Evolutionary conservation across 2,888 invertebrate genomes (phyloP).

Genomic region (Cataglyphis rosenhaueri): DNA sequence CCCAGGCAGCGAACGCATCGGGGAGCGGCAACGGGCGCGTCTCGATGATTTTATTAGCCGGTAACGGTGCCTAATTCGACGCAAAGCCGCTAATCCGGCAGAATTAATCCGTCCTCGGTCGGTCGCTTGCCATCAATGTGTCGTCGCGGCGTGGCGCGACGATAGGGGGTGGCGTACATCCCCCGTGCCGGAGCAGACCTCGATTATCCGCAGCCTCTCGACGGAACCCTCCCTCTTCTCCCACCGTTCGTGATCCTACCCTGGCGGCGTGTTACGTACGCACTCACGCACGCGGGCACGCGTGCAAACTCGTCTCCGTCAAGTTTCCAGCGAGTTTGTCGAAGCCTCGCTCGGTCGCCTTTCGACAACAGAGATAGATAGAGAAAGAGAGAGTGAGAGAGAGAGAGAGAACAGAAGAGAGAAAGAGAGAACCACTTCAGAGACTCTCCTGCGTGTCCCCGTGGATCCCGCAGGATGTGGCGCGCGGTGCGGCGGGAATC

Average conservation of each 20-base stretch:
- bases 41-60: slow-evolving; percentile 75
- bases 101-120: slow-evolving; percentile 84
- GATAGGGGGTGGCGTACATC: slow-evolving; percentile 52
- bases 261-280: not conserved
- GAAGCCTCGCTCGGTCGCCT: slow-evolving; percentile 78
- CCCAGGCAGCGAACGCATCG: slow-evolving; percentile 36
- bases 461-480: slow-evolving; percentile 62
- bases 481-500: slow-evolving; percentile 28
- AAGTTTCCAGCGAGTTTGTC: slow-evolving; percentile 73
- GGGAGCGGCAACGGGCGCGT: slow-evolving; percentile 51
- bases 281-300: slow-evolving; percentile 29
- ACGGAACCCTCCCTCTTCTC: slow-evolving; percentile 51
- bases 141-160: slow-evolving; percentile 67
- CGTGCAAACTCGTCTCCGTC: slow-evolving; percentile 56
- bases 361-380: slow-evolving; percentile 63
- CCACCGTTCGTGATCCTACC: slow-evolving; percentile 14
- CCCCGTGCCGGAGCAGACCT: slow-evolving; percentile 69
- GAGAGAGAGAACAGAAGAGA: slow-evolving; percentile 30
- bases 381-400: not conserved
- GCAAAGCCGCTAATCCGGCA: slow-evolving; percentile 85
- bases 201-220: slow-evolving; percentile 70
- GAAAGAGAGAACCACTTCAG: slow-evolving; percentile 79
- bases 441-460: slow-evolving; percentile 60
- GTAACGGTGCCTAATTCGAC: slow-evolving; percentile 75
- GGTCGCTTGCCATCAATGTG: slow-evolving; percentile 84